These are phyloP conservation scores for Pteromalus puparum DNA, from an alignment of 1,140 invertebrate genomes.

Conservation along the genomic window DNA sequence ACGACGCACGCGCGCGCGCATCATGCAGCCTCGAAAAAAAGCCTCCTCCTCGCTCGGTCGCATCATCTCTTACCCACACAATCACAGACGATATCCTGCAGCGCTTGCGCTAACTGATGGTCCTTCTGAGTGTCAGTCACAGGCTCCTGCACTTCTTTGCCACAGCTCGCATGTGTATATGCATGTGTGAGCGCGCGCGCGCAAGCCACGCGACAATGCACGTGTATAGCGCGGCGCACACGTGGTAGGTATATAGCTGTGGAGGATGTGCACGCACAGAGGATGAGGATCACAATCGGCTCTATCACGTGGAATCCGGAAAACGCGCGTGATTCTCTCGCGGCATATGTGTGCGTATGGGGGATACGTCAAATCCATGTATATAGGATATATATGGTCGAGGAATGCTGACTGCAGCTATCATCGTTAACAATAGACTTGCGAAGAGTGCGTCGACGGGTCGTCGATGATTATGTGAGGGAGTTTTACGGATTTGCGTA, in stretches of 20 bases:
- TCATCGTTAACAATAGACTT: too few relatives aligned
- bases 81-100: not conserved
- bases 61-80: not conserved
- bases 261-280: not conserved
- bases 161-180: constrained; percentile 15
- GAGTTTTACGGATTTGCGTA: too few relatives aligned
- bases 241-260: not conserved
- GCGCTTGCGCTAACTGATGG: constrained; percentile 69
- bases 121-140: constrained; percentile 71
- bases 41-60: not conserved
- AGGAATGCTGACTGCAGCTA: too few relatives aligned
- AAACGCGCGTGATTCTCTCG: not conserved
- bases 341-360: not conserved
- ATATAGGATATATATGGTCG: too few relatives aligned
- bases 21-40: not conserved
- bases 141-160: constrained; percentile 72
- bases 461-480: too few relatives aligned
- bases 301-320: constrained; percentile 8
- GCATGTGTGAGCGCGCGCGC: not conserved
- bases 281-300: not conserved
- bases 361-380: not conserved
- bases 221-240: not conserved
- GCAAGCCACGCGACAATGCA: constrained; percentile 24
- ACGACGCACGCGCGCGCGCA: too few relatives aligned
- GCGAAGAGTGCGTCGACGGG: too few relatives aligned